Percentiles rank a stretch among this genome's conserved stretches.
phyloP scores from a whole-genome alignment of 2,113 vertebrate species.

The Anhinga anhinga region DNA sequence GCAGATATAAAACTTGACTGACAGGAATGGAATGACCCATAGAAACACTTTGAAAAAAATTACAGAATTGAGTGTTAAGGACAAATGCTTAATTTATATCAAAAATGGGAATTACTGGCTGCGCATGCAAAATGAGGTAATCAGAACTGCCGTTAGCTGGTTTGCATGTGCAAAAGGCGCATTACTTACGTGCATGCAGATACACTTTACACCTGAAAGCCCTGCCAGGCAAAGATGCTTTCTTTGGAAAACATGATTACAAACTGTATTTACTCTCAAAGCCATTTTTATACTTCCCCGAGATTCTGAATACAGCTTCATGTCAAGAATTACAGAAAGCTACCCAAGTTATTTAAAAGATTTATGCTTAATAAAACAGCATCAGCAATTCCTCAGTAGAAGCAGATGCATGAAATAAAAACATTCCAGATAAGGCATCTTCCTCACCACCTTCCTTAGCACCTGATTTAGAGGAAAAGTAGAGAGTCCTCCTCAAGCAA shows the following conservation, averaged over 20 bases:
- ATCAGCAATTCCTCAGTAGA: neutral
- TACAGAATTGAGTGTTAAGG: neutral
- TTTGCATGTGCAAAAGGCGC: neutral
- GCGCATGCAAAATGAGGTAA: neutral
- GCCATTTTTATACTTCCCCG: neutral
- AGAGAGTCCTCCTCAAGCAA: neutral
- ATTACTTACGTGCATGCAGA: neutral
- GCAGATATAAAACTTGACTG: neutral
- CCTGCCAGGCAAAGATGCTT: neutral
- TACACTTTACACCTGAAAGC: neutral
- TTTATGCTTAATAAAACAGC: neutral
- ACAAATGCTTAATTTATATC: neutral
- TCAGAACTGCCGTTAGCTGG: neutral
- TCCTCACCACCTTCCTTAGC: neutral
- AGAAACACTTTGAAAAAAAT: neutral
- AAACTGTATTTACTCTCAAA: neutral
- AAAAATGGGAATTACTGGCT: neutral
- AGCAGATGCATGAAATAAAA: neutral
- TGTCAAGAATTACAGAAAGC: neutral
- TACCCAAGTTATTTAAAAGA: neutral
- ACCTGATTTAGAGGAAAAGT: neutral
- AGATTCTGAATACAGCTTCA: neutral
- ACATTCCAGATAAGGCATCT: neutral
- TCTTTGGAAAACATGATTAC: neutral
- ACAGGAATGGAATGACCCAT: neutral